Evolutionary conservation across 2,113 vertebrate genomes (phyloP).

Genomic region (Dicrurus megarhynchus): DNA sequence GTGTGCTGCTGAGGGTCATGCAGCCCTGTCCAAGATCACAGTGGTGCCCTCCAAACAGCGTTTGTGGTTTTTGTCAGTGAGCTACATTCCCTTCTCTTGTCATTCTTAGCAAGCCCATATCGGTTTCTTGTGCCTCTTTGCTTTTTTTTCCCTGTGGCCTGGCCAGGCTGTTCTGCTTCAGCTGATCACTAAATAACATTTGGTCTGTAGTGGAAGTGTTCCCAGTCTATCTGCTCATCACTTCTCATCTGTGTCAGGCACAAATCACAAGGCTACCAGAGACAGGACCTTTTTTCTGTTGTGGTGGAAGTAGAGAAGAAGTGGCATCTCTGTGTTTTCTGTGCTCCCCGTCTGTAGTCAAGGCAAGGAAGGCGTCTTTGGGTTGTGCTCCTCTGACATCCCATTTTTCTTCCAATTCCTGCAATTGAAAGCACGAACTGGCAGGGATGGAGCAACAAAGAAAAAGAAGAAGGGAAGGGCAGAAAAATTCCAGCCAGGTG

Average conservation of each 20-base stretch:
- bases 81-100: rapidly evolving
- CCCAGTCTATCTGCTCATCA: not conserved
- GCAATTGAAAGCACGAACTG: not conserved
- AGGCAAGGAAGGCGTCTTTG: not conserved
- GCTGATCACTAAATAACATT: not conserved
- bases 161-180: not conserved
- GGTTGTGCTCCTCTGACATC: not conserved
- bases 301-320: not conserved
- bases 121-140: not conserved
- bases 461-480: not conserved
- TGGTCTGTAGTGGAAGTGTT: not conserved
- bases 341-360: rapidly evolving
- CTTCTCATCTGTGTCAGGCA: not conserved
- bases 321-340: not conserved
- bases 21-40: not conserved
- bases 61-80: not conserved
- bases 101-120: rapidly evolving
- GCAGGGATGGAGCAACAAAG: not conserved
- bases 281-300: rapidly evolving
- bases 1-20: rapidly evolving
- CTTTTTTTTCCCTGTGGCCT: too few relatives aligned
- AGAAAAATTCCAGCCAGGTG: not conserved
- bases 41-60: not conserved
- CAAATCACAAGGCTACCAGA: rapidly evolving
- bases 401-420: not conserved